Evolutionary conservation across 2,113 vertebrate genomes (phyloP).

Genomic region (Nerophis lumbriciformis): DNA sequence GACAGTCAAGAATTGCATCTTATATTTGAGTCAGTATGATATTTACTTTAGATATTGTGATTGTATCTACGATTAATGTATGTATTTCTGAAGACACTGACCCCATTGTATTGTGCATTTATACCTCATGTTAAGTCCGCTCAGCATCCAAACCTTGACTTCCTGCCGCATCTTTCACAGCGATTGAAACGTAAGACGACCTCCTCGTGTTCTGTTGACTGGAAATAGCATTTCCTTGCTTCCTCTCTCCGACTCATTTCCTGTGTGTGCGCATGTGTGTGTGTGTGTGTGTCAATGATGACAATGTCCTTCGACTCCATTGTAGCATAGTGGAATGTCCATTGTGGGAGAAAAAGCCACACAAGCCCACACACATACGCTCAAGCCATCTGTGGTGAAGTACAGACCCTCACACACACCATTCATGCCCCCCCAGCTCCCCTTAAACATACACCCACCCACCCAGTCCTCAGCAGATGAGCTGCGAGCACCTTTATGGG

Average conservation of each 20-base stretch:
- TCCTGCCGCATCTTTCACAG: slow-evolving; percentile 27
- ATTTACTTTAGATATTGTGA: no score
- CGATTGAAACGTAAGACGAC: slow-evolving; percentile 27
- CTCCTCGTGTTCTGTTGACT: slow-evolving; percentile 21
- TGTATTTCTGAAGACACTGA: no score
- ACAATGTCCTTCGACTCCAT: neutral
- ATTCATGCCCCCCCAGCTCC: slow-evolving; percentile 46
- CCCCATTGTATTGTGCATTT: no score
- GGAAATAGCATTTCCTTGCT: slow-evolving; percentile 44
- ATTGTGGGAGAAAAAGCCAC: slow-evolving; percentile 13
- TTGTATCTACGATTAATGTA: no score
- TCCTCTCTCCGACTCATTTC: slow-evolving; percentile 22
- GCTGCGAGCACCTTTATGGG: slow-evolving; percentile 60
- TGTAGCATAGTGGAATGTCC: slow-evolving; percentile 13
- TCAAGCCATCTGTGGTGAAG: slow-evolving; percentile 51
- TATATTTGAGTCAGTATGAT: no score
- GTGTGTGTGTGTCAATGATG: slow-evolving; percentile 5
- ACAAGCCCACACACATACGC: slow-evolving; percentile 40
- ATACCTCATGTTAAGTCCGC: no score
- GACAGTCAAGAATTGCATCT: no score
- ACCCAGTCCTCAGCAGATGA: slow-evolving; percentile 43
- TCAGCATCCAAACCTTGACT: neutral
- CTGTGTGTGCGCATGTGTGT: slow-evolving; percentile 4
- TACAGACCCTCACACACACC: slow-evolving; percentile 43
- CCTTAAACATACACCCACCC: slow-evolving; percentile 13